Percentiles rank a stretch among this genome's conserved stretches.
Conservation (phyloP, 2,797 vertebrate species). For the Gouania willdenowi region DNA sequence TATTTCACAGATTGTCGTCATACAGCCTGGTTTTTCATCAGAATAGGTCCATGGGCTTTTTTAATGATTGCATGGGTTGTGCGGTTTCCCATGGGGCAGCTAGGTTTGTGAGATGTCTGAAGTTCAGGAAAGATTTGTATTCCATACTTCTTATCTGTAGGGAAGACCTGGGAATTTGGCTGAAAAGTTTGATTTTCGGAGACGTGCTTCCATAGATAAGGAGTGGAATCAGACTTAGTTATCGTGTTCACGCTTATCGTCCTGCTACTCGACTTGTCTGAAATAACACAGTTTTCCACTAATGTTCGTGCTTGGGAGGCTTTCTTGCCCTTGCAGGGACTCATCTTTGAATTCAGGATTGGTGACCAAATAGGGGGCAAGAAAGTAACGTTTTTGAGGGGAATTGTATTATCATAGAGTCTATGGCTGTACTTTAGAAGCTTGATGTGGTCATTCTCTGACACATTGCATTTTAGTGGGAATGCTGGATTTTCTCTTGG, state of each 20-base stretch:
- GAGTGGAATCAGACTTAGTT: neutral
- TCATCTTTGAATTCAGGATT: conserved; percentile 3
- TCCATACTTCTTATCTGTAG: conserved; percentile 33
- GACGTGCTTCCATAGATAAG: conserved; percentile 19
- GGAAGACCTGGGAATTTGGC: conserved; percentile 34
- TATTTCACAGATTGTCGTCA: conserved; percentile 12
- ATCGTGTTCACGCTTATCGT: conserved; percentile 7
- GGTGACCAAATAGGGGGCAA: conserved; percentile 63
- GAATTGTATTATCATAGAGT: conserved; percentile 21
- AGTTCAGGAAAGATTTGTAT: conserved; percentile 16
- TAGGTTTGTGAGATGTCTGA: conserved; percentile 13
- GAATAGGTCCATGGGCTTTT: no score
- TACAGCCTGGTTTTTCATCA: no score
- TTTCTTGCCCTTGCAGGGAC: conserved; percentile 7
- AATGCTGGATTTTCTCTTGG: neutral
- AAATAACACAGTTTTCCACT: conserved; percentile 1
- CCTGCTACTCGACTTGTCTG: conserved; percentile 11
- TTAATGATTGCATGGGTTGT: conserved; percentile 31
- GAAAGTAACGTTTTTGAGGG: conserved; percentile 61
- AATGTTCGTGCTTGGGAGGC: neutral
- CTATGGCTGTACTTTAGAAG: conserved; percentile 18
- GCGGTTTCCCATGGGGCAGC: conserved; percentile 33
- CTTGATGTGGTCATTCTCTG: conserved; percentile 18
- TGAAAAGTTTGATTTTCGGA: conserved; percentile 40
- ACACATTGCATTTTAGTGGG: conserved; percentile 11